A percentile compares a stretch with the other conserved stretches of the same genome.
These are phyloP conservation scores for Protomyctophum bolini DNA, from an alignment of 2,113 vertebrate genomes.

Conservation along the genomic window DNA sequence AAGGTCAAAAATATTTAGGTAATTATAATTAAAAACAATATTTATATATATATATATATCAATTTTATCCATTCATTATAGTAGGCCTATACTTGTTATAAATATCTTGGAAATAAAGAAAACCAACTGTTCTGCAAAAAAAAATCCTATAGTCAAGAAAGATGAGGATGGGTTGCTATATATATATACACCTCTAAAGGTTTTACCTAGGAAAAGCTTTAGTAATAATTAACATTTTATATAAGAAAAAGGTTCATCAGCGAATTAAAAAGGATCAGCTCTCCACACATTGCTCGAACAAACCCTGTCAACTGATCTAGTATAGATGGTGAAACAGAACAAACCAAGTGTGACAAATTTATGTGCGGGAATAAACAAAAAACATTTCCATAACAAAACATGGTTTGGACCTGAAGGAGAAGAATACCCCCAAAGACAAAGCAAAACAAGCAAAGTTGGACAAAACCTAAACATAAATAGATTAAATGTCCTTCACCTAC, in stretches of 20 bases:
- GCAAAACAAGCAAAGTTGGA: conserved; percentile 79
- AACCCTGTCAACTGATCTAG: conserved; percentile 90
- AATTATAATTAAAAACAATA: background rate
- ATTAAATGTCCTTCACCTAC: background rate
- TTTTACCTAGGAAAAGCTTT: conserved; percentile 26
- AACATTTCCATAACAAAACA: conserved; percentile 97
- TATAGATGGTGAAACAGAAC: conserved; percentile 90
- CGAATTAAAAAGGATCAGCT: conserved; percentile 47
- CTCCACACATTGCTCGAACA: conserved; percentile 56
- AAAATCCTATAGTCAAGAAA: too few species aligned
- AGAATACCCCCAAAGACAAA: conserved; percentile 78
- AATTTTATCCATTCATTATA: too few species aligned
- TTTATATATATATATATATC: too few species aligned
- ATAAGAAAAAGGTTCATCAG: conserved; percentile 34
- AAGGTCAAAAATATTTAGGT: background rate
- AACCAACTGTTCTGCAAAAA: background rate
- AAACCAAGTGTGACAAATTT: conserved; percentile 97
- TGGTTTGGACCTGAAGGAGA: conserved; percentile 89
- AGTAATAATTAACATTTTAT: conserved; percentile 41
- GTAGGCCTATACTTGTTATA: too few species aligned
- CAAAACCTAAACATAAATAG: conserved; percentile 16
- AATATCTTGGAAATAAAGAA: background rate
- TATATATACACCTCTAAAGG: background rate
- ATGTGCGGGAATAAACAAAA: conserved; percentile 94
- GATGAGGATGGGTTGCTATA: background rate